Evolutionary conservation across 2,888 invertebrate species (phyloP), one percentile per base, ranked within the genome.

Genomic region (Acheta domesticus): DNA sequence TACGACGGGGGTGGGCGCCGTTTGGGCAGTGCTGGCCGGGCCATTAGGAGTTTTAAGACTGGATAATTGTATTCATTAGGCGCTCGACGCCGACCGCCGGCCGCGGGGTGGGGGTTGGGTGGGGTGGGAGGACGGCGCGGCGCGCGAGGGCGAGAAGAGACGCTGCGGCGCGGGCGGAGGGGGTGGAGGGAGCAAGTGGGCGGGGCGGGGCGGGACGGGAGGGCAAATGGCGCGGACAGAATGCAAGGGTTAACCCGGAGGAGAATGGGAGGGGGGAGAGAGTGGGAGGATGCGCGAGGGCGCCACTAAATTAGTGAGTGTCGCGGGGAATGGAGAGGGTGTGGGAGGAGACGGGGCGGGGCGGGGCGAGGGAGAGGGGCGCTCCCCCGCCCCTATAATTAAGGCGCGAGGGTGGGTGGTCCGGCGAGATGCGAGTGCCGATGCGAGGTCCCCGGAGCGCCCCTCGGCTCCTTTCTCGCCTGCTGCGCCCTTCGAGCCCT

Each of bases 61-160:
- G 62, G 62, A 62, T 62, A 62, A 62, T 62, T 62, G 62, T 62
- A 62, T 62, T 62, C 62, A 62, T 62, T 62, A 62, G 62, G n/a
- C 4, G 11, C 62, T 19, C 16, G 62, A n/a, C 14, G 62, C 62
- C 62, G 16, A 62, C 62, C 62, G 62, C 16, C 12, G 62, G 62
- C 14, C 14, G 62, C 16, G n/a, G 62, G 62, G 5, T 3, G 62
- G 11, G 62, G 62, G 62, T 8, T 11, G 14, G 62, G 62, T 14
- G n/a, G 62, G 62, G n/a, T 1, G 62, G 62, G 62, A 1, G 62
- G 62, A 8, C 3, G n/a, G 16, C 19, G 8, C 14, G 62, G 8
- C 14, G 14, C 62, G 16, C 16, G 62, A 36, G 62, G 62, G 62
- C n/a, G 62, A n/a, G 62, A 62, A 11, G 62, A 19, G 62, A 50